phyloP scores from a whole-genome alignment of 2,888 invertebrate species.

The Heterodera filipjevi region DNA sequence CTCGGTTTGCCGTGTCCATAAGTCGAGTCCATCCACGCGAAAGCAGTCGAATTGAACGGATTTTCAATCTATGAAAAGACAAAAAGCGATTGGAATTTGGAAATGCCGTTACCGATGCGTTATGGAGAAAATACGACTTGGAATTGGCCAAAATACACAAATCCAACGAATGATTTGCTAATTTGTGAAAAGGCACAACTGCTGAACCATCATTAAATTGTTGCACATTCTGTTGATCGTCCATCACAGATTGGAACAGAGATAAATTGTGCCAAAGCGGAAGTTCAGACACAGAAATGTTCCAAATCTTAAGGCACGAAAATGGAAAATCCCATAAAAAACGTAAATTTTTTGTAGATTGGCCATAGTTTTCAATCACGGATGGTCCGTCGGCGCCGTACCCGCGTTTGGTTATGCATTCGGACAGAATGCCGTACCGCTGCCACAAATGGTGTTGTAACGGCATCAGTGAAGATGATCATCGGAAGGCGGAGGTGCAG shows the following conservation, averaged over 20 bases:
- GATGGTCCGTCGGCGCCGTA: neutral
- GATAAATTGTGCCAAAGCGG: constrained; percentile 16
- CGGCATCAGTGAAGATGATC: constrained; percentile 26
- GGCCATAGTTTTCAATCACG: neutral
- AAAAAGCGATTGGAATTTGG: neutral
- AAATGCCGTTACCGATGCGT: constrained; percentile 16
- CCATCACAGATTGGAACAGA: constrained; percentile 8
- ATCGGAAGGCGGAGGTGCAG: constrained; percentile 24
- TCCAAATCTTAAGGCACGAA: constrained; percentile 16
- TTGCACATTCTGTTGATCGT: neutral
- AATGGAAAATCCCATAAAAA: neutral
- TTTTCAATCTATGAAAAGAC: constrained; percentile 12
- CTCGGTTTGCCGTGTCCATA: constrained; percentile 30
- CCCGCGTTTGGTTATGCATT: constrained; percentile 28
- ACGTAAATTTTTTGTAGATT: too few relatives aligned
- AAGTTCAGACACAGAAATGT: constrained; percentile 15
- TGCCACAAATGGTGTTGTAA: constrained; percentile 13
- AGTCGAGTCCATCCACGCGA: constrained; percentile 28
- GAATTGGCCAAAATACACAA: constrained; percentile 29
- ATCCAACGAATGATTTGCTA: constrained; percentile 14
- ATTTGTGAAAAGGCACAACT: too few relatives aligned
- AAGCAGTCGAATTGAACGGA: constrained; percentile 22
- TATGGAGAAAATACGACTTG: constrained; percentile 24
- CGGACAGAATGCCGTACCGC: constrained; percentile 4
- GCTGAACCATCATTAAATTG: neutral